Base-by-base conservation (phyloP, 35 echinoderm and acorn worm genomes). In the Apostichopus japonicus region DNA sequence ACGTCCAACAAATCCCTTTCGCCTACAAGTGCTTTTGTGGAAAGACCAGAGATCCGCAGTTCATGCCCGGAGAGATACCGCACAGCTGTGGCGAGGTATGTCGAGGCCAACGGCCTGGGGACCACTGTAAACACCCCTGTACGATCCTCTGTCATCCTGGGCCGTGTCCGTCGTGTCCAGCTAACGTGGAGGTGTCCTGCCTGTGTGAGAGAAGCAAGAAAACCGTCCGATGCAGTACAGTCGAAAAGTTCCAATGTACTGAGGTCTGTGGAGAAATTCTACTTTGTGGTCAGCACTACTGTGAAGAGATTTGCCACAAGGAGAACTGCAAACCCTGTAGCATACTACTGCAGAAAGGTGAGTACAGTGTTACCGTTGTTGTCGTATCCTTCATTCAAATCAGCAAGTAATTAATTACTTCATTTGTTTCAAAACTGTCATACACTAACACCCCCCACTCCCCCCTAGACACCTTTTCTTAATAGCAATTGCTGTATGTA, bases 51-150 rank as follows among this genome's bases (percentile, higher is more conserved):
- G 97, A 99, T 24, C 97, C 97, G 2, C 67, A 73, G 0, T 95
- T 88, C 59, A 77, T 92, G 25, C 97, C 93, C 1, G 95, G 93
- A 53, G 95, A 99, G 56, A 96, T 94, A 19, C 97, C 97, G 2
- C 97, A 98, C 93, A 99, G 94, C 54, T 99, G 97, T 56, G 95
- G 95, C 1, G 95, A 99, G 57, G 95, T 99, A n/a, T 99, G 97
- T 65, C 90, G 94, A 16, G 87, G 93, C 17, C 93, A 93, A 55
- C 95, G 97, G 5, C 87, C 96, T 24, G 84, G 82, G 55, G 79
- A 79, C 25, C 84, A 92, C 55, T 99, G 97, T 83, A 83, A 92
- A 17, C 97, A 99, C 78, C 79, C 93, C 23, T 99, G 97, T 71
- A 99, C 94, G 65, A 96, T 99, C 16, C 83, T 99, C 0, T 99